These are phyloP conservation scores for Glyphotaelius pellucidus DNA, from an alignment of 2,888 invertebrate genomes.

Conservation along the genomic window DNA sequence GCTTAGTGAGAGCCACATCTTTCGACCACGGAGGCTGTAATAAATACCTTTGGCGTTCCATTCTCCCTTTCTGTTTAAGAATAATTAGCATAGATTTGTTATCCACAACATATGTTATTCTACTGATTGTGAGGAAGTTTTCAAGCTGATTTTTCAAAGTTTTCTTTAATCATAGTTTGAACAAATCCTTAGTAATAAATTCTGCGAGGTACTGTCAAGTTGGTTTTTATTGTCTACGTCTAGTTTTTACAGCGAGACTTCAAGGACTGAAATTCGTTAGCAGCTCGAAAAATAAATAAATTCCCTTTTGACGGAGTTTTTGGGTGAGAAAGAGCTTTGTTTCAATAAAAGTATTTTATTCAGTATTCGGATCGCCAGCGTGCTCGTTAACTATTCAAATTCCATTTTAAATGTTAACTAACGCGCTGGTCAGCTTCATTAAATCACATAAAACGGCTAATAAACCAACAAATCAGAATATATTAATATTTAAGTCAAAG, in stretches of 20 bases:
- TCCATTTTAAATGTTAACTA: neutral
- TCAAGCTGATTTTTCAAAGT: neutral
- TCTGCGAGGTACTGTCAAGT: neutral
- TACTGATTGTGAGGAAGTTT: too few species aligned
- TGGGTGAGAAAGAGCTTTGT: neutral
- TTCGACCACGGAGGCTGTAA: too few species aligned
- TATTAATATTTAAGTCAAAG: neutral
- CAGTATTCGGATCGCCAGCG: neutral
- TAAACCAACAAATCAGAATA: neutral
- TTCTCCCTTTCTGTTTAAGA: too few species aligned
- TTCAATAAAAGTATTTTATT: neutral
- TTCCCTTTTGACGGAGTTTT: neutral
- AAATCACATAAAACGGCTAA: neutral
- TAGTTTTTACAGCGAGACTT: neutral
- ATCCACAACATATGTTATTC: too few species aligned
- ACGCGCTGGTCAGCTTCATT: neutral
- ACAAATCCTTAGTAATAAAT: neutral
- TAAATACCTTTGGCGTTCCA: too few species aligned
- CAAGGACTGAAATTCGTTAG: neutral
- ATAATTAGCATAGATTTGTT: too few species aligned
- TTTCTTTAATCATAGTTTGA: neutral
- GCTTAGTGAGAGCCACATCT: too few species aligned
- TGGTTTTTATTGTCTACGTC: neutral
- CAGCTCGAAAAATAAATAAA: neutral
- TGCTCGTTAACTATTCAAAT: neutral